Conservation (phyloP, 2,113 vertebrate species). For the Lepidiolamprologus cunningtoni region DNA sequence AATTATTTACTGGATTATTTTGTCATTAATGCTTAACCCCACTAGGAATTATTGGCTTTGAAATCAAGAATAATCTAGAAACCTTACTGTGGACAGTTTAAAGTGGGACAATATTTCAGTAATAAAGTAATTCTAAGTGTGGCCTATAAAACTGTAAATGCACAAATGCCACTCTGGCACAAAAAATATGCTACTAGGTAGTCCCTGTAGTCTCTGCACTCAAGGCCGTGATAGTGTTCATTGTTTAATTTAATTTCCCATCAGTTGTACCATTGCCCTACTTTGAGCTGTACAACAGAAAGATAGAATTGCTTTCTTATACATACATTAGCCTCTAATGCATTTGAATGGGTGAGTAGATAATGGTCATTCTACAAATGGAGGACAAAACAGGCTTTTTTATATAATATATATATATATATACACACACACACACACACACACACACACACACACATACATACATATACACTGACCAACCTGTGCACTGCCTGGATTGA, state of each 20-base stretch:
- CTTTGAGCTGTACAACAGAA: background rate
- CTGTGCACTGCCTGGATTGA: too few species aligned
- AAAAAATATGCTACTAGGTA: background rate
- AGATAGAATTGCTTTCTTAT: background rate
- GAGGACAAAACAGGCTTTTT: background rate
- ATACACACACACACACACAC: too few species aligned
- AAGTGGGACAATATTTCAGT: background rate
- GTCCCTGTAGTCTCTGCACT: background rate
- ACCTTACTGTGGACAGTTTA: background rate
- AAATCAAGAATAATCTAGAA: background rate
- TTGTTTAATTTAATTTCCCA: background rate
- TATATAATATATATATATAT: too few species aligned
- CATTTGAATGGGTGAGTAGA: background rate
- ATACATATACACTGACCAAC: too few species aligned
- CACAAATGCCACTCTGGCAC: background rate
- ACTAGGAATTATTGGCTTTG: background rate
- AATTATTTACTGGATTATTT: background rate
- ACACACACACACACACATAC: too few species aligned
- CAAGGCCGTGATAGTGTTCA: background rate
- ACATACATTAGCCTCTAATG: background rate
- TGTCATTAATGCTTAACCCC: background rate
- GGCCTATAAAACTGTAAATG: background rate
- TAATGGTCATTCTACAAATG: background rate
- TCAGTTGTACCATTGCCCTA: background rate
- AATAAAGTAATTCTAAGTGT: background rate